Percentiles rank a stretch among this genome's conserved stretches.
phyloP scores from a whole-genome alignment of 2,797 vertebrate species.

The Micrastur ruficollis region DNA sequence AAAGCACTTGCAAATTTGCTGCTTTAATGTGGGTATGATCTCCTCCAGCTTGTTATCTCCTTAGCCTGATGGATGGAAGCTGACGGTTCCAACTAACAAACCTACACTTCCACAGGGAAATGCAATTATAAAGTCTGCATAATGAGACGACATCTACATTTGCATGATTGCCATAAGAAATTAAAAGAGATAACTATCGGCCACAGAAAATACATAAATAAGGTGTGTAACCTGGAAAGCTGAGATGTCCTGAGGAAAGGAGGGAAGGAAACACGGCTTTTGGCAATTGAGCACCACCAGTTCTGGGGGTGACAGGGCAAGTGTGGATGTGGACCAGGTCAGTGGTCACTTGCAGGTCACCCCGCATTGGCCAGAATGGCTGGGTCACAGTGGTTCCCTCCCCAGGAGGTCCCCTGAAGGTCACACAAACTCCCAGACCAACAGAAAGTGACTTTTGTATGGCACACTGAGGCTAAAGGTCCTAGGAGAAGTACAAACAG shows the following conservation, averaged over 20 bases:
- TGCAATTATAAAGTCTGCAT: not conserved
- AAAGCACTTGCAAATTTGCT: not conserved
- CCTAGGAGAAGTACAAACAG: not conserved
- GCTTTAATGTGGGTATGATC: not conserved
- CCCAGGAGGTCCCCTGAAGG: not conserved
- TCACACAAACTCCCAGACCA: not conserved
- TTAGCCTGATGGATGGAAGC: not conserved
- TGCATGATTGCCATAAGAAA: not conserved
- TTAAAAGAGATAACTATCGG: not conserved
- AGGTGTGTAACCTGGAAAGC: not conserved
- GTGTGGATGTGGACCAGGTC: not conserved
- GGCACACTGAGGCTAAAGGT: not conserved
- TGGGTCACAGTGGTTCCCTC: not conserved
- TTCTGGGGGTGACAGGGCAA: not conserved
- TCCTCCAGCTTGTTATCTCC: not conserved
- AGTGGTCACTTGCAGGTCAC: not conserved
- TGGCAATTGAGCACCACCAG: not conserved
- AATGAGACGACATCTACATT: not conserved
- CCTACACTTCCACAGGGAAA: not conserved
- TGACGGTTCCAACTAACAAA: not conserved
- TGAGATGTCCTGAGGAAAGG: not conserved
- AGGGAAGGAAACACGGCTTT: not conserved
- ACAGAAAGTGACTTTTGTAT: not conserved
- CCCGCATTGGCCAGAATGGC: accelerated
- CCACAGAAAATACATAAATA: not conserved